phyloP scores from a whole-genome alignment of 2,888 invertebrate species.

The Pinctada fucata region DNA sequence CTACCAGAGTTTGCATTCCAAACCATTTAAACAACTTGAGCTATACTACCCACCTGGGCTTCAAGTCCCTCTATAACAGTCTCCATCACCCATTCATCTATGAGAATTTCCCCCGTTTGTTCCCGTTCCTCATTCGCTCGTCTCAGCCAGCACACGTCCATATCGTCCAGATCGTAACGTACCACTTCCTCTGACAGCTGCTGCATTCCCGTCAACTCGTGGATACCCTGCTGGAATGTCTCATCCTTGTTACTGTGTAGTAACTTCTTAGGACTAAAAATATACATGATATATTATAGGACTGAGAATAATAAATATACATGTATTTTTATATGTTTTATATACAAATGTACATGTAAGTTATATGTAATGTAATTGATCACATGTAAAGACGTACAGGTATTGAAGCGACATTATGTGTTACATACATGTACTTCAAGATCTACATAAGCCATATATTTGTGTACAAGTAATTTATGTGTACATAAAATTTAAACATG shows the following conservation, averaged over 20 bases:
- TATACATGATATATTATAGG: not conserved
- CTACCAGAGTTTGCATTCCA: no score
- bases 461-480: no score
- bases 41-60: slow-evolving; percentile 79
- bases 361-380: no score
- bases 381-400: no score
- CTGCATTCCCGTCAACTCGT: slow-evolving; percentile 90
- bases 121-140: slow-evolving; percentile 92
- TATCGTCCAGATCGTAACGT: slow-evolving; percentile 95
- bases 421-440: no score
- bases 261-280: slow-evolving; percentile 87
- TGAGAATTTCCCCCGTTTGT: slow-evolving; percentile 81
- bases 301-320: slow-evolving; percentile 5
- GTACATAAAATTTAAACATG: no score
- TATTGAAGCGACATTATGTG: no score
- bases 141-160: slow-evolving; percentile 93
- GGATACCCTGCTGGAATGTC: slow-evolving; percentile 88
- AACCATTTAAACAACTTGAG: no score
- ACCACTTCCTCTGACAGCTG: slow-evolving; percentile 94
- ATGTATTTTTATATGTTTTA: no score
- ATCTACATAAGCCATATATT: no score
- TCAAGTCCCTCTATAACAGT: slow-evolving; percentile 94
- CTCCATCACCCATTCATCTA: slow-evolving; percentile 93
- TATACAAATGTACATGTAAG: no score
- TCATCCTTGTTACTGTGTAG: slow-evolving; percentile 93